Percentiles rank a stretch among this genome's conserved stretches.
phyloP scores from a whole-genome alignment of 2,888 invertebrate species.

The Ennomos erosarius region DNA sequence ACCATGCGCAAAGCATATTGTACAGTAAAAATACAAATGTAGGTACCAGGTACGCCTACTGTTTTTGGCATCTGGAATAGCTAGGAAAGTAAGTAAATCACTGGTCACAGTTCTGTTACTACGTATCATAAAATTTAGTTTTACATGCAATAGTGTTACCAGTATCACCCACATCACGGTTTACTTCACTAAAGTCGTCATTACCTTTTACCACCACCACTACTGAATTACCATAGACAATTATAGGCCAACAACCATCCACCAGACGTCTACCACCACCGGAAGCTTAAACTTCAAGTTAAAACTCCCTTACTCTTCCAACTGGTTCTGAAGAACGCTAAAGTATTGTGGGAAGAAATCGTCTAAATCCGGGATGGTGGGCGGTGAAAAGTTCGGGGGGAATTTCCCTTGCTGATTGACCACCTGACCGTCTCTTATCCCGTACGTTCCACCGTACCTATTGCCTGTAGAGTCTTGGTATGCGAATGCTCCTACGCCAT shows the following conservation, averaged over 20 bases:
- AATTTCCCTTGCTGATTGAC: slow-evolving; percentile 43
- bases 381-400: slow-evolving; percentile 39
- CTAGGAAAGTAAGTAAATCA: too few relatives aligned
- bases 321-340: slow-evolving; percentile 63
- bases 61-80: too few relatives aligned
- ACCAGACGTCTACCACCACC: slow-evolving; percentile 57
- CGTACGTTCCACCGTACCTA: slow-evolving; percentile 77
- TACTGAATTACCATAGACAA: slow-evolving; percentile 4
- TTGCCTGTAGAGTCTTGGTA: slow-evolving; percentile 71
- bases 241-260: neutral
- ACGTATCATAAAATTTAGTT: neutral
- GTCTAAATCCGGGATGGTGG: slow-evolving; percentile 49
- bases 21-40: too few relatives aligned
- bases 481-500: slow-evolving; percentile 66
- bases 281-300: slow-evolving; percentile 47
- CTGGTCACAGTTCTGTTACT: too few relatives aligned
- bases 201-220: slow-evolving; percentile 8
- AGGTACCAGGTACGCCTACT: too few relatives aligned
- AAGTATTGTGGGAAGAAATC: slow-evolving; percentile 71
- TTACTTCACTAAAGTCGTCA: neutral
- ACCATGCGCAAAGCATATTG: too few relatives aligned
- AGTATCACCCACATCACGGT: neutral
- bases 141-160: neutral
- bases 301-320: slow-evolving; percentile 71
- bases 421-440: slow-evolving; percentile 57